Percentiles rank a stretch among this genome's conserved stretches.
Conservation (phyloP, 2,797 vertebrate species). For the Melanotaenia nigrans region DNA sequence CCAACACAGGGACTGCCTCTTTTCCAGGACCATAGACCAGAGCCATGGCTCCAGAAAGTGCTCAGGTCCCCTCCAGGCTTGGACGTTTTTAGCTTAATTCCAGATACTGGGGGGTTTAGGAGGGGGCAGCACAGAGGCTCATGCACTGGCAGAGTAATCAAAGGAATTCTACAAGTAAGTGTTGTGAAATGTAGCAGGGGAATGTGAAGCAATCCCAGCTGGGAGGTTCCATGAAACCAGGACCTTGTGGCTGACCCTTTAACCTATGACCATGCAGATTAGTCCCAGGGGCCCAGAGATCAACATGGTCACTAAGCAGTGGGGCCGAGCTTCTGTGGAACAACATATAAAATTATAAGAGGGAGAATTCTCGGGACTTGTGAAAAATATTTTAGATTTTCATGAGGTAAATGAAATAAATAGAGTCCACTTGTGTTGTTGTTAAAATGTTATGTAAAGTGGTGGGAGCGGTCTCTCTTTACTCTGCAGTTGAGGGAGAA, state of each 20-base stretch:
- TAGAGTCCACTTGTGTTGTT: background rate
- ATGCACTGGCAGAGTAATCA: conserved; percentile 59
- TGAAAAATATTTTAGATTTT: conserved; percentile 5
- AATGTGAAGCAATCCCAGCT: conserved; percentile 55
- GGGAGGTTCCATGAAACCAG: conserved; percentile 55
- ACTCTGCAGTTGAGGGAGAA: background rate
- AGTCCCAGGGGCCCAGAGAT: conserved; percentile 63
- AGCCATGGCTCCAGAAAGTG: conserved; percentile 49
- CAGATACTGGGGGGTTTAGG: conserved; percentile 44
- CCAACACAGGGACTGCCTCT: conserved; percentile 62
- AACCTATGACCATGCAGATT: conserved; percentile 70
- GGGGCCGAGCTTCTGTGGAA: conserved; percentile 9
- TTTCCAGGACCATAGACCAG: conserved; percentile 56
- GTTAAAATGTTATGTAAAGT: background rate
- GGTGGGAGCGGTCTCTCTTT: background rate
- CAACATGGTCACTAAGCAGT: conserved; percentile 36
- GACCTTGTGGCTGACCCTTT: conserved; percentile 68
- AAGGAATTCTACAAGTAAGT: conserved; percentile 58
- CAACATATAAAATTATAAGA: conserved; percentile 7
- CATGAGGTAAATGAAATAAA: background rate
- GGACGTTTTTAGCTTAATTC: conserved; percentile 61
- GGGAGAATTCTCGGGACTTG: background rate
- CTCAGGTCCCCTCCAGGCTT: conserved; percentile 48
- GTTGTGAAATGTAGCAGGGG: conserved; percentile 46
- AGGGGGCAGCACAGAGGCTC: background rate